Evolutionary conservation across 2,113 vertebrate species (phyloP), one percentile per base, ranked within the genome.

Genomic region (Shinisaurus crocodilurus): DNA sequence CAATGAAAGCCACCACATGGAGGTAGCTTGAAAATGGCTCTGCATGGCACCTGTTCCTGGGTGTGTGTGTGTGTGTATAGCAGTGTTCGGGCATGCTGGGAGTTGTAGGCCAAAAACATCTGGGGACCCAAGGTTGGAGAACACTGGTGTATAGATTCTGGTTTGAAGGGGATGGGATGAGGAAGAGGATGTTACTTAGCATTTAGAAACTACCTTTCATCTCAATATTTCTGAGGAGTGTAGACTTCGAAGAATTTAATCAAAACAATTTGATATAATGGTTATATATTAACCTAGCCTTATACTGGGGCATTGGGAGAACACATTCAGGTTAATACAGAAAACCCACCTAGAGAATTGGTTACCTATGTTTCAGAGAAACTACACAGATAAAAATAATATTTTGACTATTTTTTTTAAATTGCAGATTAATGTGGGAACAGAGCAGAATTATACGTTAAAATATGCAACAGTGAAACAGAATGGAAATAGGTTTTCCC

Each of bases 201-300:
- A 74, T 93, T 92, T 95, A 95, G 77, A 86, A 87, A 91, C 60
- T 92, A 76, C 74, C 1, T 20, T 18, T 94, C 87, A 89, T 93
- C 60, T 88, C 93, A 92, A 76, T 75, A 77, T 93, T 92, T 87
- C 89, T 93, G 86, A 94, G 85, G 32, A 90, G 80, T 94, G 93
- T 95, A 95, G 90, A 82, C 93, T 85, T 92, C 92, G 92, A 93
- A 90, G 82, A 76, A 54, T 80, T 20, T 27, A 75, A 25, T 74
- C 88, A 89, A 87, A 77, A 63, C 60, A 63, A 23, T 63, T 63
- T 63, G 20, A 63, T 34, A 16, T 4, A 18, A n/a, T 74, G 20
- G 7, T 45, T 77, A 84, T 50, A 90, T 90, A 83, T 92, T 86
- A 70, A 82, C 34, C 87, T 34, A 32, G 43, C 88, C 87, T 90